Conservation (phyloP, 2,113 vertebrate genomes). For the Neotoma lepida region DNA sequence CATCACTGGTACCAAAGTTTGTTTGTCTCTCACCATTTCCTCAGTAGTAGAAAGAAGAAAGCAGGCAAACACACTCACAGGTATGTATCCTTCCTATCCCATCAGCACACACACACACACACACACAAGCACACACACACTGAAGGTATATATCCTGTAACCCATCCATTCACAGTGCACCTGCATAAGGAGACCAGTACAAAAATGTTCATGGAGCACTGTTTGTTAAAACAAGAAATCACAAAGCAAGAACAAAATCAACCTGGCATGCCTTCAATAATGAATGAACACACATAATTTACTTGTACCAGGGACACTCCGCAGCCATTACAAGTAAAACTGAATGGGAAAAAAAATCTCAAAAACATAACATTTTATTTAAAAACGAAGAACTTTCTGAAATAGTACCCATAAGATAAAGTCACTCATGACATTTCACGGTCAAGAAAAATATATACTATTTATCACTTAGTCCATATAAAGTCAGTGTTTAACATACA, state of each 20-base stretch:
- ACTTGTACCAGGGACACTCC: neutral
- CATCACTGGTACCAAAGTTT: neutral
- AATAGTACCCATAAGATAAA: neutral
- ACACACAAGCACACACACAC: neutral
- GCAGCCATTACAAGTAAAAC: too few species aligned
- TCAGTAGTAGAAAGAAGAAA: neutral
- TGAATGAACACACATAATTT: neutral
- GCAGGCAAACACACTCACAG: neutral
- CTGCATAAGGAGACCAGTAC: neutral
- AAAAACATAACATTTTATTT: too few species aligned
- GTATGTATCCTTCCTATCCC: neutral
- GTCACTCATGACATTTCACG: neutral
- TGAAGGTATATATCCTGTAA: neutral
- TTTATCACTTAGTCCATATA: neutral
- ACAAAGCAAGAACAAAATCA: neutral
- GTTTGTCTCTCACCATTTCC: neutral
- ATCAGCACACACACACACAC: neutral
- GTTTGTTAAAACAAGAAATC: neutral
- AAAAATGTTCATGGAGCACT: neutral
- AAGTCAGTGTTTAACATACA: neutral
- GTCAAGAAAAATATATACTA: neutral
- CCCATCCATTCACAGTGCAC: neutral
- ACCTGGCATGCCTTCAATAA: neutral
- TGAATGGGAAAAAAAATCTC: too few species aligned
- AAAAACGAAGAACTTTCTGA: neutral